phyloP scores from a whole-genome alignment of 2,888 invertebrate genomes.

The Smittia aterrima region DNA sequence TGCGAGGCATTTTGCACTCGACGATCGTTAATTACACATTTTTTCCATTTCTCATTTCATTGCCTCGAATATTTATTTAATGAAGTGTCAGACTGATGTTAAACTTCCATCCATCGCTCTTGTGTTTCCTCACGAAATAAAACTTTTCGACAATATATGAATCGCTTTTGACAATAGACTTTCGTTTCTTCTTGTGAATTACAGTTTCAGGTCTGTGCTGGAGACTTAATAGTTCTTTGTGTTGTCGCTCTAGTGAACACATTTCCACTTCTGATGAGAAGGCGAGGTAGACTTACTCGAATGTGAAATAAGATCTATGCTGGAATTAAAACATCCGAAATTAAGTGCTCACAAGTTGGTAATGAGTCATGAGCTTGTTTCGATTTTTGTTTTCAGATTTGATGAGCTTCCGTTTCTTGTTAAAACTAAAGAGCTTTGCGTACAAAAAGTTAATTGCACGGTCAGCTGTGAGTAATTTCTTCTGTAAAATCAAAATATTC shows the following conservation, averaged over 20 bases:
- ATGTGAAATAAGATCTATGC: background rate
- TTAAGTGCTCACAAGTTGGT: background rate
- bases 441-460: no score
- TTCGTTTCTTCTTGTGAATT: background rate
- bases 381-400: background rate
- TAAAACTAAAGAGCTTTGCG: no score
- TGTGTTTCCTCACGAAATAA: no score
- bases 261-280: background rate
- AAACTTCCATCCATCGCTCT: no score
- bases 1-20: no score
- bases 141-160: conserved; percentile 6
- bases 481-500: no score
- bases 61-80: conserved; percentile 11
- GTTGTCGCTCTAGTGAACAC: background rate
- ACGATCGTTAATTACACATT: background rate
- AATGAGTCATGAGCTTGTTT: background rate
- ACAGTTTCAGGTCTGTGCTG: background rate
- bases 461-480: no score
- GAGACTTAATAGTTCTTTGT: background rate
- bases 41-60: background rate
- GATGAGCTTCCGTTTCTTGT: background rate
- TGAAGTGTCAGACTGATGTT: background rate
- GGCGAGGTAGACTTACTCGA: background rate
- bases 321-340: background rate
- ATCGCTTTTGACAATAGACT: background rate